A percentile compares a stretch with the other conserved stretches of the same genome.
Conservation (phyloP, 2,797 vertebrate species). For the Eospalax fontanierii region DNA sequence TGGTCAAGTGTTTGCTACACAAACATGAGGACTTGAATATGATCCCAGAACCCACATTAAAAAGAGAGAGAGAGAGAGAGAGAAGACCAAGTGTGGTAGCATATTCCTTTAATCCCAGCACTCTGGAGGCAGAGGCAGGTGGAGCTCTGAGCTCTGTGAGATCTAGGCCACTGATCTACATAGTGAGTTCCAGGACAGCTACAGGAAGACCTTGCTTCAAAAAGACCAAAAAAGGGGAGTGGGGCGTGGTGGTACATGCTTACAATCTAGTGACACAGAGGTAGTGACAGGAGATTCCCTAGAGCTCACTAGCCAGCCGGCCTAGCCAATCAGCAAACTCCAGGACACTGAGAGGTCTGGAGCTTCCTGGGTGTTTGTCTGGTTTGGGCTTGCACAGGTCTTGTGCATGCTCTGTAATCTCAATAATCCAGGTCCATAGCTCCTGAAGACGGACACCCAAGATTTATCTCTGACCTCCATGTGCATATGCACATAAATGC, state of each 20-base stretch:
- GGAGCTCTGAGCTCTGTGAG: too few species aligned
- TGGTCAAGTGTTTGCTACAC: neutral
- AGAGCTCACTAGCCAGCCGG: neutral
- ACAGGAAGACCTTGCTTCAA: too few species aligned
- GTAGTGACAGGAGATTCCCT: neutral
- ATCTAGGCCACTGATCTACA: too few species aligned
- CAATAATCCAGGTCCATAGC: neutral
- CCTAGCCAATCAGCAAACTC: neutral
- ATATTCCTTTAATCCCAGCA: neutral
- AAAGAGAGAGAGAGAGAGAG: neutral
- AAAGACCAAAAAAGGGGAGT: too few species aligned
- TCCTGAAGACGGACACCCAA: neutral
- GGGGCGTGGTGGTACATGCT: neutral
- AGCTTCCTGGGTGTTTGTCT: too few species aligned
- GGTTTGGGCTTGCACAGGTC: too few species aligned
- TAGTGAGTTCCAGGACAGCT: too few species aligned
- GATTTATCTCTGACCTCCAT: neutral
- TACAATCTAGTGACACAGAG: neutral
- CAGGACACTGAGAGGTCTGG: neutral
- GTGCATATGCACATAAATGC: too few species aligned
- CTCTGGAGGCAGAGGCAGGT: too few species aligned
- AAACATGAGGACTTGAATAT: neutral
- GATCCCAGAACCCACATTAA: neutral
- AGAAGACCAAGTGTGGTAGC: neutral
- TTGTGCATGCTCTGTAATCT: neutral